Evolutionary conservation across 1,140 invertebrate species (phyloP).

Genomic region (Apis dorsata): DNA sequence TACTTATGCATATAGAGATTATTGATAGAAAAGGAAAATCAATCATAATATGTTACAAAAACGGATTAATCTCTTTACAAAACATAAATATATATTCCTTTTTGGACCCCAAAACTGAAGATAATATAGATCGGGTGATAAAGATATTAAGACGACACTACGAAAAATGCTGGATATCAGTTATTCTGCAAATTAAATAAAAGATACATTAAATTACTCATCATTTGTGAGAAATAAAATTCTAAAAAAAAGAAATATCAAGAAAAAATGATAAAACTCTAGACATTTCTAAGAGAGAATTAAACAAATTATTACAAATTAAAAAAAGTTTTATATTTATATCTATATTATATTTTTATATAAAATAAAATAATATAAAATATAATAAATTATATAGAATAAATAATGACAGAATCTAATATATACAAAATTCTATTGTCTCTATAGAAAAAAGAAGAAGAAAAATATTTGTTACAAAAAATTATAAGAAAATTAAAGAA

Average conservation of each 20-base stretch:
- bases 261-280: not conserved
- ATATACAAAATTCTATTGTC: not conserved
- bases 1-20: not conserved
- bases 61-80: not conserved
- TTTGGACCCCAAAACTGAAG: not conserved
- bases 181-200: not conserved
- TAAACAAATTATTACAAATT: not conserved
- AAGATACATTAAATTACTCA: not conserved
- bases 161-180: not conserved
- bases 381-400: too few relatives aligned
- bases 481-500: constrained; percentile 47
- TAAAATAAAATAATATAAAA: not conserved
- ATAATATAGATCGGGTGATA: not conserved
- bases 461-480: constrained; percentile 57
- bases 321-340: not conserved
- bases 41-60: not conserved
- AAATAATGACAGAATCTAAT: not conserved
- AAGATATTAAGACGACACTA: not conserved
- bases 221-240: not conserved
- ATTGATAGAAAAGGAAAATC: not conserved
- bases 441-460: too few relatives aligned
- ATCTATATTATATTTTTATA: too few relatives aligned
- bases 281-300: constrained; percentile 51
- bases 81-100: not conserved
- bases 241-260: not conserved